Evolutionary conservation across 2,113 vertebrate genomes (phyloP).

Genomic region (Hemibagrus wyckioides): DNA sequence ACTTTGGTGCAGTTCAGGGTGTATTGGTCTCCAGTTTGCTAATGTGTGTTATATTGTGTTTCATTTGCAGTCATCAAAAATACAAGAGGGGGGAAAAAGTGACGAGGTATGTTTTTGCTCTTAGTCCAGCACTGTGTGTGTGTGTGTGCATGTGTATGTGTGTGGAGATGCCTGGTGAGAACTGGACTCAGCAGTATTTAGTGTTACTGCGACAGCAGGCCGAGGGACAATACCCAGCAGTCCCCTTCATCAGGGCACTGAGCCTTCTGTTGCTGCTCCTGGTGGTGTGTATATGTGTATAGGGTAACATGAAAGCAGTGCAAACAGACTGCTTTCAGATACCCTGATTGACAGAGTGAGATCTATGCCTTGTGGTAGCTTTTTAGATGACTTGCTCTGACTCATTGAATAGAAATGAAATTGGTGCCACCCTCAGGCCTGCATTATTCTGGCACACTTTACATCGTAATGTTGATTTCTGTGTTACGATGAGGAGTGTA

Average conservation of each 20-base stretch:
- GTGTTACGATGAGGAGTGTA: not conserved
- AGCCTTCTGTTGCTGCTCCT: conserved; percentile 39
- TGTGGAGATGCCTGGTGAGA: conserved; percentile 51
- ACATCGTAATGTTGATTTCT: not conserved
- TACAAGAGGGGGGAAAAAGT: conserved; percentile 16
- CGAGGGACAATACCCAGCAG: conserved; percentile 53
- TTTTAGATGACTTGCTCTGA: conserved; percentile 3
- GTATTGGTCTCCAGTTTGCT: conserved; percentile 56
- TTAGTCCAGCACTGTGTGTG: conserved; percentile 68
- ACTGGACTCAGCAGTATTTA: conserved; percentile 58
- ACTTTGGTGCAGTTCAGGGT: conserved; percentile 48
- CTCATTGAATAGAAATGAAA: conserved; percentile 4
- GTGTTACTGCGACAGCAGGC: conserved; percentile 55
- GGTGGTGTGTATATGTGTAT: conserved; percentile 2
- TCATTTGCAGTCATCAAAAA: conserved; percentile 75
- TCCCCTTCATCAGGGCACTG: conserved; percentile 38
- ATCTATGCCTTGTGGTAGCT: conserved; percentile 10
- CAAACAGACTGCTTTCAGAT: not conserved
- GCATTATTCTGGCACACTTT: not conserved
- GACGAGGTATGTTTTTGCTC: conserved; percentile 72
- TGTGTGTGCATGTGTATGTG: conserved; percentile 43
- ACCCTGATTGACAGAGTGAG: not conserved
- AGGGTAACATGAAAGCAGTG: not conserved
- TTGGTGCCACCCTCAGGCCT: not conserved
- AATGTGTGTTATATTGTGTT: conserved; percentile 71